phyloP scores from a whole-genome alignment of 2,888 invertebrate genomes.

The Heliconius aoede region DNA sequence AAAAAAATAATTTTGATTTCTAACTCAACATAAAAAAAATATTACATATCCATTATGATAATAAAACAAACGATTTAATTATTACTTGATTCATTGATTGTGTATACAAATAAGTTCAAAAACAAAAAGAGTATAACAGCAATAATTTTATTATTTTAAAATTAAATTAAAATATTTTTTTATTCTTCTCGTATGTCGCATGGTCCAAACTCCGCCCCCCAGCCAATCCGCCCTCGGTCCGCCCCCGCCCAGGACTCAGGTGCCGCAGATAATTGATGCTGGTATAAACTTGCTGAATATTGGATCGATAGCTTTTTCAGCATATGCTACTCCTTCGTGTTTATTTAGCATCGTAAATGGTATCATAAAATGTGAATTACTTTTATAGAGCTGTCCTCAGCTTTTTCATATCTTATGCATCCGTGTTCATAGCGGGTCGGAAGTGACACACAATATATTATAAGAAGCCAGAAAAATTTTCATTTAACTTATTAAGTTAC shows the following conservation, averaged over 20 bases:
- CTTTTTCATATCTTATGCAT: too few relatives aligned
- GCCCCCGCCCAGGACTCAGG: conserved; percentile 71
- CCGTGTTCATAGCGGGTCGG: too few relatives aligned
- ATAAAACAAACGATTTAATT: background rate
- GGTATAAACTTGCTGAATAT: conserved; percentile 51
- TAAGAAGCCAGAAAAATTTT: too few relatives aligned
- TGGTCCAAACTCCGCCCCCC: conserved; percentile 21
- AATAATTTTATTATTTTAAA: background rate
- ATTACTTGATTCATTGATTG: too few relatives aligned
- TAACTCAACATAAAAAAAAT: background rate
- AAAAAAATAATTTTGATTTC: background rate
- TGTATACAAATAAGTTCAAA: too few relatives aligned
- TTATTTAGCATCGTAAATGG: conserved; percentile 17
- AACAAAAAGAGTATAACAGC: background rate
- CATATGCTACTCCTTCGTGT: conserved; percentile 24
- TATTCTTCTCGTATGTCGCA: background rate
- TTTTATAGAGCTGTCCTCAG: background rate
- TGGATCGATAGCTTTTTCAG: conserved; percentile 50
- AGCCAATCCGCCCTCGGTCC: conserved; percentile 51
- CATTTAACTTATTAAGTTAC: too few relatives aligned
- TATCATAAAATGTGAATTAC: conserved; percentile 1
- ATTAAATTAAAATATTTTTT: background rate
- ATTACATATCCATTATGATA: background rate
- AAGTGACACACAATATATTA: too few relatives aligned
- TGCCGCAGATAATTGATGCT: conserved; percentile 67